These are phyloP conservation scores for Dasyurus viverrinus DNA, from an alignment of 2,113 vertebrate genomes.

Conservation along the genomic window DNA sequence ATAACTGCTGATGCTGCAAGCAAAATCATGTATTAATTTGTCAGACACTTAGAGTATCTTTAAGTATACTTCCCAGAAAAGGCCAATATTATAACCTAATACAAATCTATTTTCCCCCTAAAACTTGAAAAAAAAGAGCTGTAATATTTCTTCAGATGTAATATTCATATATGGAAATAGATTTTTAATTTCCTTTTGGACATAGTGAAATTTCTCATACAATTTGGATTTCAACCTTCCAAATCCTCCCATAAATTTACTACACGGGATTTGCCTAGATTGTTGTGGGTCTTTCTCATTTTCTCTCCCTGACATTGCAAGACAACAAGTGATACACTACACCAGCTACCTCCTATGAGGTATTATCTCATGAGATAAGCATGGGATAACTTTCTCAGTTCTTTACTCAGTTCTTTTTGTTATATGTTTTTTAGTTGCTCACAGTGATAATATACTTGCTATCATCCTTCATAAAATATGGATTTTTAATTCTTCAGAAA, in stretches of 20 bases:
- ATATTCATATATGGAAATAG: background rate
- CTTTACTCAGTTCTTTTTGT: background rate
- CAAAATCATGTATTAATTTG: conserved; percentile 72
- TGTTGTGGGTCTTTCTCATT: background rate
- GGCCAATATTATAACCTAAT: background rate
- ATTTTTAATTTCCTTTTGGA: background rate
- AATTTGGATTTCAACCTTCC: background rate
- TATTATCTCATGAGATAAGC: background rate
- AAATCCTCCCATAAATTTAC: background rate
- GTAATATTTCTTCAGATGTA: background rate
- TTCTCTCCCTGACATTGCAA: background rate
- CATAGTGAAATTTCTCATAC: background rate
- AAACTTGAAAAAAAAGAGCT: background rate
- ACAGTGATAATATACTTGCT: background rate
- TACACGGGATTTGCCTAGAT: background rate
- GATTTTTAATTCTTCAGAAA: background rate
- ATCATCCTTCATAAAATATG: background rate
- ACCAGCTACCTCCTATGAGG: background rate
- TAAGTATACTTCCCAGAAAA: conserved; percentile 72
- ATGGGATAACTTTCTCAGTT: background rate
- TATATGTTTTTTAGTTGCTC: background rate
- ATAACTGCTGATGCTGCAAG: conserved; percentile 71
- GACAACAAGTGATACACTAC: background rate
- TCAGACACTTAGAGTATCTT: conserved; percentile 68
- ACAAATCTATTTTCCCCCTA: conserved; percentile 33